phyloP scores from a whole-genome alignment of 2,797 vertebrate species.

The Sebastes alutus region DNA sequence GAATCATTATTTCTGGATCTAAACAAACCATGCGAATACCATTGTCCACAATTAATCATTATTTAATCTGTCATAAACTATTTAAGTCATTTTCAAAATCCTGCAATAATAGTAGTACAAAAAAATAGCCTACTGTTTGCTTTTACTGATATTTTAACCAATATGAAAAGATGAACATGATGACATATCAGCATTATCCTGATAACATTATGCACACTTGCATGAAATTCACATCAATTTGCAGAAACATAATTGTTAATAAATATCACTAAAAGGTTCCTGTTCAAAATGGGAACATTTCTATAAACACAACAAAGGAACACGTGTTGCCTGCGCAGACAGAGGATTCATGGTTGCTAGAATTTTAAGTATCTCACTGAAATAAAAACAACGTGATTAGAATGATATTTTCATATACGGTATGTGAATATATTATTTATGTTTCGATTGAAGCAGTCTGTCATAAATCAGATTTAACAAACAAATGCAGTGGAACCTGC shows the following conservation, averaged over 20 bases:
- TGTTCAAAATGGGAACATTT: not conserved
- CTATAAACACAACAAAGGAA: not conserved
- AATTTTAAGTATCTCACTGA: not conserved
- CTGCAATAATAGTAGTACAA: not conserved
- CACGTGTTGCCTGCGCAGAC: not conserved
- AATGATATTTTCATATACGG: not conserved
- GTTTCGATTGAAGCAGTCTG: not conserved
- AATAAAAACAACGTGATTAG: not conserved
- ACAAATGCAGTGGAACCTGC: not conserved
- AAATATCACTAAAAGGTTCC: not conserved
- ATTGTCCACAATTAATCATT: not conserved
- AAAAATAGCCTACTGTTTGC: not conserved
- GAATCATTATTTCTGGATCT: not conserved
- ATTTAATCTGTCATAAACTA: not conserved
- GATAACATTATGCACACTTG: too few species aligned
- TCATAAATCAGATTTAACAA: not conserved
- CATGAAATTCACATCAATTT: not conserved
- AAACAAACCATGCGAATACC: not conserved
- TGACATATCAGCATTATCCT: not conserved
- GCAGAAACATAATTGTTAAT: not conserved
- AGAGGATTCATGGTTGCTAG: not conserved
- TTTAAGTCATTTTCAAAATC: not conserved
- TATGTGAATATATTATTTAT: not conserved
- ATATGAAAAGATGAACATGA: not conserved
- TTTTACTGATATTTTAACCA: not conserved